These are phyloP conservation scores for Apotomis betuletana DNA, from an alignment of 2,888 invertebrate species.

Conservation along the genomic window DNA sequence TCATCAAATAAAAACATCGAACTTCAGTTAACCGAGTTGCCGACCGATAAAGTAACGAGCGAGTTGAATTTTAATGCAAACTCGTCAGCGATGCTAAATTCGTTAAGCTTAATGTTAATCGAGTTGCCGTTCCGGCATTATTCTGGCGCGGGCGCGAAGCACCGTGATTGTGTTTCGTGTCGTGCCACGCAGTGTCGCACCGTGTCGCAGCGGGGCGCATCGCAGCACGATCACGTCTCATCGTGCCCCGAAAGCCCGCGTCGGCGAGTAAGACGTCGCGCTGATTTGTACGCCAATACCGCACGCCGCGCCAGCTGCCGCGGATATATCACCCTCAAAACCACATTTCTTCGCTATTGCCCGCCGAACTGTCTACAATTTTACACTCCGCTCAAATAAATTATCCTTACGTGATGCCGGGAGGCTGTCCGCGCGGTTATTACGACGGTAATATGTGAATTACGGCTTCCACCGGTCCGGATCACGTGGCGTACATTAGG, in stretches of 20 bases:
- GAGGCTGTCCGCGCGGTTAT: conserved; percentile 25
- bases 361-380: conserved; percentile 42
- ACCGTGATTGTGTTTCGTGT: not conserved
- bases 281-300: conserved; percentile 66
- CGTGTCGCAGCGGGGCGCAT: not conserved
- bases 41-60: conserved; percentile 64
- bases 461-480: conserved; percentile 10
- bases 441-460: conserved; percentile 35
- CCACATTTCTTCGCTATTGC: conserved; percentile 51
- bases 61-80: conserved; percentile 64
- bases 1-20: conserved; percentile 68
- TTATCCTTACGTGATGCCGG: conserved; percentile 34
- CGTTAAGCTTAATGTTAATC: conserved; percentile 52
- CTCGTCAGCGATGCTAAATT: conserved; percentile 50
- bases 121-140: conserved; percentile 41
- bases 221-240: not conserved
- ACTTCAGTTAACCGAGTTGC: conserved; percentile 64
- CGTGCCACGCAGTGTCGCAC: not conserved
- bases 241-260: not conserved
- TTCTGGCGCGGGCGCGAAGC: conserved; percentile 5
- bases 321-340: conserved; percentile 42
- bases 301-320: conserved; percentile 25
- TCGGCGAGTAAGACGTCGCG: conserved; percentile 51
- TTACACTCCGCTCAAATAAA: conserved; percentile 37
- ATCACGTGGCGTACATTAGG: conserved; percentile 36